Base-by-base conservation (phyloP, 2,888 invertebrate species). In the Cantharis rufa region DNA sequence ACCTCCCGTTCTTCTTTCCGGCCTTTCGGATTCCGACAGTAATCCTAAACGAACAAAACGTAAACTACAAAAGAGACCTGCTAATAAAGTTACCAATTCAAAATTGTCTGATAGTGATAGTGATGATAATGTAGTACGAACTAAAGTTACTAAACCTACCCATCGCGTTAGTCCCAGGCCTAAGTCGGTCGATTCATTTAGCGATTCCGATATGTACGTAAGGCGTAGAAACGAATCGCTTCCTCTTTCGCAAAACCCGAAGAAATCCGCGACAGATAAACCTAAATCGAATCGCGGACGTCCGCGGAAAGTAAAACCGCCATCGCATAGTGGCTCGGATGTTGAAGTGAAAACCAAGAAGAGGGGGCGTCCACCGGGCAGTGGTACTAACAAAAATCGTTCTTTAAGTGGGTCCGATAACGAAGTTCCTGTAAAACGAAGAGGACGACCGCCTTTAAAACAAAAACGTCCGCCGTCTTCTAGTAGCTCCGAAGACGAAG, bases 1-100 rank as follows among this genome's bases (percentile, higher is more conserved):
- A 69, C 80, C 82, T 15, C 83, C 80, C 63, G 83, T 85, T 68
- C 89, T 92, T 77, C 87, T 92, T 76, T 92, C 92, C 80, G 91
- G 91, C 84, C 87, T 92, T 80, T 92, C 92, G 5, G 92, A 92
- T 81, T 91, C 91, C 48, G 86, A 86, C 64, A 79, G 80, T 48
- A 84, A 82, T 77, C 77, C 80, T 63, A 81, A 83, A 78, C 78
- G 80, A 63, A 81, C 80, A 71, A 80, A 80, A 69, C 78, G 80
- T 21, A 76, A 78, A 28, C 74, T 81, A 21, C 79, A 82, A 88
- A 89, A 21, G 88, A 89, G 62, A 87, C 88, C 48, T 87, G 68
- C 72, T 63, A 77, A 69, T 64, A 77, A 80, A 70, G 80, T 77
- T 76, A 78, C 71, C 75, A 76, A 74, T 74, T 48, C 48, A 9